phyloP scores from a whole-genome alignment of 2,113 vertebrate species.

The Anolis sagrei region DNA sequence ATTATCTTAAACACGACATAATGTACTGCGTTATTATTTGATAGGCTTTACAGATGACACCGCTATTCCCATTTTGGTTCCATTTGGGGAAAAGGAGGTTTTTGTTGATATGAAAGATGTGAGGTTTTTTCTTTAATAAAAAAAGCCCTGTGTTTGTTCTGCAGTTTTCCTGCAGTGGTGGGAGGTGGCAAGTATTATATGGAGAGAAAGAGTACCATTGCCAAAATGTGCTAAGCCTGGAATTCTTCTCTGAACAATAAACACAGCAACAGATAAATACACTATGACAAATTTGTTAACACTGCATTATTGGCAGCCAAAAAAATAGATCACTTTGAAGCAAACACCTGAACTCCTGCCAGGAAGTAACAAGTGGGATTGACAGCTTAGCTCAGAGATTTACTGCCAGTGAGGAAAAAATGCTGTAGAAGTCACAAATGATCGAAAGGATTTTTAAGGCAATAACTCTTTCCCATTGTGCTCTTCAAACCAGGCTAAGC shows the following conservation, averaged over 20 bases:
- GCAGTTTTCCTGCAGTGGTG: not conserved
- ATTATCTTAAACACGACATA: constrained; percentile 56
- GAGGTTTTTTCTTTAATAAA: too few species aligned
- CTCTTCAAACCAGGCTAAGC: constrained; percentile 30
- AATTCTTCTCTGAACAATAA: constrained; percentile 56
- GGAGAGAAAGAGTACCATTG: constrained; percentile 54
- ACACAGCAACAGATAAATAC: constrained; percentile 68
- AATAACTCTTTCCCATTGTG: constrained; percentile 6
- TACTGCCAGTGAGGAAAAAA: not conserved
- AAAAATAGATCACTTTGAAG: constrained; percentile 50
- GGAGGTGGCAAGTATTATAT: constrained; percentile 47
- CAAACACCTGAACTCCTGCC: constrained; percentile 50
- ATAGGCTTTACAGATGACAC: constrained; percentile 39
- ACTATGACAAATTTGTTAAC: constrained; percentile 57
- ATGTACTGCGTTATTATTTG: constrained; percentile 14
- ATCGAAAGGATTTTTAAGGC: not conserved
- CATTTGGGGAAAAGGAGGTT: constrained; percentile 50
- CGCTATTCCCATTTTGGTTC: constrained; percentile 29
- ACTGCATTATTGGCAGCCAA: constrained; percentile 53
- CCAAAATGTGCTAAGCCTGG: constrained; percentile 53
- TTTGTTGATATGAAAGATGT: not conserved
- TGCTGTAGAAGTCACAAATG: not conserved
- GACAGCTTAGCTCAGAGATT: constrained; percentile 46
- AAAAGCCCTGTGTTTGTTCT: constrained; percentile 42
- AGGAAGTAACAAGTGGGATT: not conserved